Conservation (phyloP, 2,113 vertebrate species). For the Bos indicus region DNA sequence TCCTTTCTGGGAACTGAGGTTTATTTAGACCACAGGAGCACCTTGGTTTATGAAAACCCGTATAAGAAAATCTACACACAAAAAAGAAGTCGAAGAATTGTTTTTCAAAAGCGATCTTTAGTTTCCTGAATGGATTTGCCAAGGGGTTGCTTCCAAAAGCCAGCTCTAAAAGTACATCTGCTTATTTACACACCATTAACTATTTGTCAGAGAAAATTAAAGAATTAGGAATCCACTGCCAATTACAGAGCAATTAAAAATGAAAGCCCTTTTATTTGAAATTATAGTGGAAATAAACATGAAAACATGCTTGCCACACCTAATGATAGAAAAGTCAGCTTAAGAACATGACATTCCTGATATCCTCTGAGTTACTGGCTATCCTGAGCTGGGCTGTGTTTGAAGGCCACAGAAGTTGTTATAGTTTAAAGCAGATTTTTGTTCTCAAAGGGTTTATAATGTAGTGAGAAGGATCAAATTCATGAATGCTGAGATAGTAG, state of each 20-base stretch:
- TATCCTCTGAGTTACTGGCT: not conserved
- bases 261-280: not conserved
- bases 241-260: conserved; percentile 44
- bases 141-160: not conserved
- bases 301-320: not conserved
- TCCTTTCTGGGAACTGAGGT: not conserved
- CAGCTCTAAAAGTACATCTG: conserved; percentile 5
- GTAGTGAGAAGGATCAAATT: not conserved
- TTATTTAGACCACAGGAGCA: not conserved
- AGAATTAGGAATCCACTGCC: not conserved
- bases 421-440: not conserved
- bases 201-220: conserved; percentile 36
- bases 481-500: not conserved
- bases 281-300: conserved; percentile 18
- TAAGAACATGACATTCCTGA: not conserved
- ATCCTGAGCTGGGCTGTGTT: not conserved
- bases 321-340: not conserved
- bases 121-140: not conserved
- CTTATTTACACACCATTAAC: conserved; percentile 41
- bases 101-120: conserved; percentile 5
- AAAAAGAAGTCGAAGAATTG: not conserved
- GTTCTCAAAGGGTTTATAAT: not conserved
- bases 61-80: not conserved
- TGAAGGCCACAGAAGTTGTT: not conserved
- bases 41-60: not conserved